Evolutionary conservation across 2,797 vertebrate genomes (phyloP).

Genomic region (Triplophysa yarkandensis): DNA sequence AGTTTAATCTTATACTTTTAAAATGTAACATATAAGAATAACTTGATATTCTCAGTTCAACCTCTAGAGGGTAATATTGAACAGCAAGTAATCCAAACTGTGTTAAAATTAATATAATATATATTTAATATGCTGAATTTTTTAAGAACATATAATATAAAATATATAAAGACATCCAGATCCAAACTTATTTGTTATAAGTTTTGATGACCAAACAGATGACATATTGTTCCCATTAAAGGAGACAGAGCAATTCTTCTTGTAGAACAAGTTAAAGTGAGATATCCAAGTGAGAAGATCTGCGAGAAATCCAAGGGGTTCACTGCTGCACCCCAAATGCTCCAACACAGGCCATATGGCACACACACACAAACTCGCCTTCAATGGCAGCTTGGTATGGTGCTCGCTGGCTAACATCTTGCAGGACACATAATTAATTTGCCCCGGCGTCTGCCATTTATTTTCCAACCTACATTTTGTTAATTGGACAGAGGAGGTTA

Average conservation of each 20-base stretch:
- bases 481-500: slow-evolving; percentile 81
- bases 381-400: slow-evolving; percentile 68
- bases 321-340: slow-evolving; percentile 54
- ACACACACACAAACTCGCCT: slow-evolving; percentile 66
- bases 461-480: slow-evolving; percentile 82
- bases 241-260: slow-evolving; percentile 1
- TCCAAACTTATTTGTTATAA: neutral
- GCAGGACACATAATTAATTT: slow-evolving; percentile 85
- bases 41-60: neutral
- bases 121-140: too few species aligned
- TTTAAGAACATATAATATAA: slow-evolving; percentile 7
- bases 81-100: slow-evolving; percentile 40
- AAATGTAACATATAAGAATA: neutral
- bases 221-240: slow-evolving; percentile 1
- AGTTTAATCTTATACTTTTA: too few species aligned
- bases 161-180: slow-evolving; percentile 1
- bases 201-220: slow-evolving; percentile 5
- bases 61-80: slow-evolving; percentile 70
- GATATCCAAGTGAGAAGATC: slow-evolving; percentile 58
- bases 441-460: slow-evolving; percentile 80
- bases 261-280: slow-evolving; percentile 19
- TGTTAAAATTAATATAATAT: neutral
- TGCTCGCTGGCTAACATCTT: slow-evolving; percentile 75
- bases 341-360: slow-evolving; percentile 78
- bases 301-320: slow-evolving; percentile 69